A percentile compares a stretch with the other conserved stretches of the same genome.
Evolutionary conservation across 2,113 vertebrate species (phyloP).

Genomic region (Alectura lathami): DNA sequence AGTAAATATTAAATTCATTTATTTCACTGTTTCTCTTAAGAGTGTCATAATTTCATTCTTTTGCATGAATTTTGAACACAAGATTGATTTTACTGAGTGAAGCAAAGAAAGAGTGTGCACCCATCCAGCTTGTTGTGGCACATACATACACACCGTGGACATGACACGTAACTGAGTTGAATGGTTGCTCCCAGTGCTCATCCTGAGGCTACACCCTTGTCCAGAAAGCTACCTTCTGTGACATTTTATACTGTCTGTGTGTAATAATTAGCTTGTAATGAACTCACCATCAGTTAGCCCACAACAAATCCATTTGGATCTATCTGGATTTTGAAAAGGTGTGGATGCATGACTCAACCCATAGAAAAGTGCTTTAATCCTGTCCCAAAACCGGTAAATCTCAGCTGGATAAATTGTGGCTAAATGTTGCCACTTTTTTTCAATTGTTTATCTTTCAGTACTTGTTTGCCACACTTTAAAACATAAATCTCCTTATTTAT

Average conservation of each 20-base stretch:
- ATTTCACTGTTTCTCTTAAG: background rate
- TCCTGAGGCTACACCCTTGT: background rate
- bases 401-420: background rate
- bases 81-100: background rate
- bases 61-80: background rate
- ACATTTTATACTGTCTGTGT: background rate
- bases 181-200: background rate
- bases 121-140: background rate
- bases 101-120: background rate
- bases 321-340: background rate
- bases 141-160: background rate
- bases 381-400: background rate
- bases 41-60: background rate
- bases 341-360: background rate
- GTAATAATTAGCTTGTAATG: background rate
- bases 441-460: background rate
- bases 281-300: background rate
- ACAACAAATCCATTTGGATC: background rate
- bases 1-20: background rate
- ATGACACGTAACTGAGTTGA: accelerated
- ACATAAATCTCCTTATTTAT: background rate
- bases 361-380: background rate
- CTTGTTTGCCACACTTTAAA: background rate
- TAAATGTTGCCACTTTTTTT: background rate
- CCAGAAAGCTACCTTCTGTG: background rate